Evolutionary conservation across 2,113 vertebrate species (phyloP), one percentile per base, ranked within the genome.

Genomic region (Heterotilapia buettikoferi): DNA sequence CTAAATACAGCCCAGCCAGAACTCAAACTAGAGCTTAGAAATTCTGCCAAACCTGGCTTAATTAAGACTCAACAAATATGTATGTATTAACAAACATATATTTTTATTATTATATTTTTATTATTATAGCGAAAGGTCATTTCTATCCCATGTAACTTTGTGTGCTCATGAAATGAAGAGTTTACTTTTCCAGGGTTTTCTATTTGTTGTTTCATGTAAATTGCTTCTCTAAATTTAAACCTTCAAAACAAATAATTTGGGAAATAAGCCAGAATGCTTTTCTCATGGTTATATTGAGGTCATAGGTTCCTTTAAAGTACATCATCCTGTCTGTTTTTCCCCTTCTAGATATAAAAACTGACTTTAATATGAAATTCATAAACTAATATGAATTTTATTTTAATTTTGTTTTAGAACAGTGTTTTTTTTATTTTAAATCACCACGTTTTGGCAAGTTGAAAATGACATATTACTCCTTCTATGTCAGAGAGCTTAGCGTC

Each of bases 221-320:
- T 94, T 92, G 87, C 89, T 56, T 87, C 90, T 95, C 96, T 96
- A 97, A 94, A 96, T 96, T 95, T 95, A 95, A 96, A 95, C 96
- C 91, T 92, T 96, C 21, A 88, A 95, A 96, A 96, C 92, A 96
- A 97, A 96, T 93, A 93, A 90, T 96, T 96, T 95, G 94, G 92
- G 94, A 96, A 96, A 93, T 92, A 93, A 88, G 52, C 40, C 84
- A 59, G 81, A 88, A 93, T 94, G 80, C 18, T 86, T 94, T 96
- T 96, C 96, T 96, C 96, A 97, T 95, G 94, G 92, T 87, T 90
- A 90, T 52, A 24, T 82, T 88, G 88, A 85, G 94, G 93, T 96
- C 95, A 88, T 91, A 26, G 78, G 82, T 90, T 95, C 57, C 83
- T 86, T 57, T 36, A 50, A 52, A 57, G 16, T 61, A 21, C 40